Percentiles rank a stretch among this genome's conserved stretches.
Evolutionary conservation across 2,797 vertebrate species (phyloP).

Genomic region (Urocyon cinereoargenteus): DNA sequence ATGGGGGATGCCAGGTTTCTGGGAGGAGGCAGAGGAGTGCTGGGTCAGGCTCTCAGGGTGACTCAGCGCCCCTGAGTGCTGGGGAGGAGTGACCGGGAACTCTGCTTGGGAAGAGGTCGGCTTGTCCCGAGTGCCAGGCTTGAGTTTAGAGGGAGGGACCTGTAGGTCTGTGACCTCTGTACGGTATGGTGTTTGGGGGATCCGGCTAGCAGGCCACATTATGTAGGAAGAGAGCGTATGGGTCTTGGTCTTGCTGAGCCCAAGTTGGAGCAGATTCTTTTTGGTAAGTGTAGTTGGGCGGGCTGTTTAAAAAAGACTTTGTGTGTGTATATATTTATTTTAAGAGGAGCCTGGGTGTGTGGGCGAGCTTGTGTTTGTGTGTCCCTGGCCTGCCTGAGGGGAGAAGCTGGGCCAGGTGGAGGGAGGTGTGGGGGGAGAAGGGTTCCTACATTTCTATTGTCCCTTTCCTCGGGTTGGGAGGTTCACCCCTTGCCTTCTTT

Average conservation of each 20-base stretch:
- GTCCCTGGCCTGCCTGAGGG: not conserved
- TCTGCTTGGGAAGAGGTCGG: not conserved
- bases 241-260: not conserved
- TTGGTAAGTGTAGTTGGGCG: not conserved
- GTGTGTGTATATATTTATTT: not conserved
- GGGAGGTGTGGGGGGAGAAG: not conserved
- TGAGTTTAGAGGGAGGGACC: not conserved
- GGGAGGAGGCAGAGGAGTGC: not conserved
- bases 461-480: not conserved
- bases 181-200: not conserved
- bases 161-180: not conserved
- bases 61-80: constrained; percentile 55
- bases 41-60: constrained; percentile 63
- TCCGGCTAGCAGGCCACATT: not conserved
- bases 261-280: not conserved
- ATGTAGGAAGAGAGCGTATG: not conserved
- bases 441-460: not conserved
- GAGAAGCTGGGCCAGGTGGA: not conserved
- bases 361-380: not conserved
- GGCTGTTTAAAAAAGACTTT: constrained; percentile 36
- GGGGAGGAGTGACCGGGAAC: not conserved
- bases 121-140: not conserved
- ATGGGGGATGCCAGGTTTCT: not conserved
- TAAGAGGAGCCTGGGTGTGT: not conserved
- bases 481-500: not conserved